Evolutionary conservation across 2,888 invertebrate species (phyloP), one percentile per base, ranked within the genome.

Genomic region (Andrena praecox): DNA sequence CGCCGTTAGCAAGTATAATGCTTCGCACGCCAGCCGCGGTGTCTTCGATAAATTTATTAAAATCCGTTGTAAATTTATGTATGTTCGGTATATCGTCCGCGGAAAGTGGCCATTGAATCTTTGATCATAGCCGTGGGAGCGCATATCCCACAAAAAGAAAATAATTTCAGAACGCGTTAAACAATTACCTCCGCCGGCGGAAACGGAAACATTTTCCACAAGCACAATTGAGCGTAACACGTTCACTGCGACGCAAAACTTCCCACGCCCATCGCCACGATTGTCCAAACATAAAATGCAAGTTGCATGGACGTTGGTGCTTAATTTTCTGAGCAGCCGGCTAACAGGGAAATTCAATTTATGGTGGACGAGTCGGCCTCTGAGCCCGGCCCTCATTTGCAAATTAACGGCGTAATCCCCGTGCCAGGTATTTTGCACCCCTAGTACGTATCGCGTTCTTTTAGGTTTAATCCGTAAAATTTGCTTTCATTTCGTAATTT

Each of bases 1-100:
- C 67, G 48, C 24, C 60, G 16, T 80, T 80, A 80, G 72, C 80
- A 80, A 80, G 80, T 80, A 80, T 80, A 80, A 80, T 80, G 62
- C 66, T 63, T 72, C 67, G 62, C 62, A n/a, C 72, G 54, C 67
- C 35, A 60, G 31, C 33, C 42, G 6, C 10, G 54, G 71, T 67
- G 48, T 62, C 54, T 60, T n/a, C 48, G 67, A 67, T 80, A 72
- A 72, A 67, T 80, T 80, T 80, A 80, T 80, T 78, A 67, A 80
- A 80, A 72, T 80, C 31, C 67, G 66, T 50, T 70, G 50, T 33
- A 63, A 63, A 63, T 63, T 63, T 63, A 63, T 63, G 63, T 24
- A 63, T 42, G 33, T 33, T 20, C 35, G 12, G 42, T 62, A 24
- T 33, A 24, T 35, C 54, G 24, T 27, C 35, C 12, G 29, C 50